Evolutionary conservation across 1,140 invertebrate species (phyloP).

Genomic region (Asobara japonica): DNA sequence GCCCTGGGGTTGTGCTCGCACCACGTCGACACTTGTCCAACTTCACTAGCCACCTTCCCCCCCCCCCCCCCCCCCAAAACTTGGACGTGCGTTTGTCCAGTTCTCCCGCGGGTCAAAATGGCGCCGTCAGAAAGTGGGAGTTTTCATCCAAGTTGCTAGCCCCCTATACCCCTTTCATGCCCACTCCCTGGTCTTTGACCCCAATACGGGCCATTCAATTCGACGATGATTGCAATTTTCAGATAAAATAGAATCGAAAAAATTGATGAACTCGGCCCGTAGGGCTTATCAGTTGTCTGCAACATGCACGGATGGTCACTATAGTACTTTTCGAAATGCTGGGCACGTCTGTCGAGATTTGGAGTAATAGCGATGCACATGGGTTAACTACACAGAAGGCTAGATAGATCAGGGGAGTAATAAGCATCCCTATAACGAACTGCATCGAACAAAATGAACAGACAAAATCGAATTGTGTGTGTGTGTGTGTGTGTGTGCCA

Average conservation of each 20-base stretch:
- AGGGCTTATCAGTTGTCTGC: neutral
- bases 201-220: neutral
- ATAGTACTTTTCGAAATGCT: slow-evolving; percentile 25
- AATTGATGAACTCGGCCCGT: neutral
- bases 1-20: neutral
- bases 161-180: neutral
- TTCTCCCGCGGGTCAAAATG: neutral
- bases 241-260: neutral
- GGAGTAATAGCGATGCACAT: slow-evolving; percentile 41
- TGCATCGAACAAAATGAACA: too few relatives aligned
- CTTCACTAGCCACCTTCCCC: neutral
- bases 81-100: slow-evolving; percentile 9
- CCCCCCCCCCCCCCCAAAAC: neutral
- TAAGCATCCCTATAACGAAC: too few relatives aligned
- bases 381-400: slow-evolving; percentile 35
- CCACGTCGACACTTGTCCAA: slow-evolving; percentile 14
- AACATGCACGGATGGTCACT: slow-evolving; percentile 5
- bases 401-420: slow-evolving; percentile 24
- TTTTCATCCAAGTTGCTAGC: neutral
- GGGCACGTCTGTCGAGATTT: slow-evolving; percentile 39
- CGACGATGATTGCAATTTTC: slow-evolving; percentile 19
- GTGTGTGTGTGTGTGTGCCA: too few relatives aligned
- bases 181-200: neutral
- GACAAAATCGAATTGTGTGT: too few relatives aligned
- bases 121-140: neutral